Evolutionary conservation across 2,113 vertebrate genomes (phyloP), one percentile per base, ranked within the genome.

Genomic region (Pelvicachromis taeniatus): DNA sequence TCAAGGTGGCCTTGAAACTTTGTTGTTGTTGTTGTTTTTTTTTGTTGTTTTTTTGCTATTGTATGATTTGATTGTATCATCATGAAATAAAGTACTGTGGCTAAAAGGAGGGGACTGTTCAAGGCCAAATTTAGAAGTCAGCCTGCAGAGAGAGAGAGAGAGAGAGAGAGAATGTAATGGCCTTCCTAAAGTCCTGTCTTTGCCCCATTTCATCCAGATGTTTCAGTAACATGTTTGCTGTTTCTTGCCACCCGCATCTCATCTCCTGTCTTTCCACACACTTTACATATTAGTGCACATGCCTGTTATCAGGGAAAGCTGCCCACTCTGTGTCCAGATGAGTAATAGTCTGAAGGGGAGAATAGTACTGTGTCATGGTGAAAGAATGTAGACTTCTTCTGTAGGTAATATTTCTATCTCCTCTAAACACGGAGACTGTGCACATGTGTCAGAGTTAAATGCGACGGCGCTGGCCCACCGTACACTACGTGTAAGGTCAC

Each of bases 281-380:
- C 88, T 86, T 93, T 88, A 54, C 80, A 83, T 86, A 89, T 93
- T 88, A 90, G 82, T 38, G 16, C 83, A 85, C 87, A 79, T 35
- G 75, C 61, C 87, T 92, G 90, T 88, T 94, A 93, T 93, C 89
- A 85, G 90, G 77, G 82, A 87, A 80, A 31, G 84, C 78, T 94
- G 87, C 84, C 88, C 88, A 87, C 87, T 92, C 87, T 87, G 84
- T 82, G 89, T 92, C 88, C 77, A 87, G 80, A 89, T 92, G 91
- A 94, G 80, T 93, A 82, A 94, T 92, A 82, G 87, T 87, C 80
- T 80, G 48, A 90, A 59, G 82, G 83, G 45, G 40, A 84, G 84
- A 89, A 78, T 55, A 79, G 70, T 59, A 90, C 77, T 70, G 58
- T 70, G 88, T 95, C 91, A 94, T 14, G 82, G 61, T 14, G n/a